Base-by-base conservation (phyloP, 2,113 vertebrate genomes). In the Chionodraco myersi region DNA sequence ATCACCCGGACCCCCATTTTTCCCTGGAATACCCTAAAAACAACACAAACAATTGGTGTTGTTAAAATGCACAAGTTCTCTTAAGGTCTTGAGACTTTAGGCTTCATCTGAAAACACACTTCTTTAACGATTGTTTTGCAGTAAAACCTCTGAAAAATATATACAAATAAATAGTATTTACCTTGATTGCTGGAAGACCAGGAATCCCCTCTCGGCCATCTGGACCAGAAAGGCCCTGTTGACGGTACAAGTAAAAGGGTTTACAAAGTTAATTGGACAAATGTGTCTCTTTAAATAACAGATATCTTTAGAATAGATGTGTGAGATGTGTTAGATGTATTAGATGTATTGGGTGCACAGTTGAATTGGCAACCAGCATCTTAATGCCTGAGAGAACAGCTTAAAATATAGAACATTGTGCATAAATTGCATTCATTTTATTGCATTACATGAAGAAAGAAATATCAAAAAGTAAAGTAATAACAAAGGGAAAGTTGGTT, bases 131-230 rank as follows among this genome's bases (percentile, higher is more conserved):
- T 47, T 11, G 8, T 15, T 69, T 54, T 11, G 6, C 1, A 21
- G 30, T 52, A 16, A 54, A 26, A 26, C 26, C 26, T 26, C 26
- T 26, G 26, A 26, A 41, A 52, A 8, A 21, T 58, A 34, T 59
- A 5, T 5, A 16, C 2, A 0, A 51, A 44, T 7, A 54, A 1
- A 3, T 0, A 23, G 4, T 0, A 1, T 60, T 56, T 94, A 99
- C 98, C 95, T 96, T 98, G 79, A 94, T 84, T 54, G 93, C 97
- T 0, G 97, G 98, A 85, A 99, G 96, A 61, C 97, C 98, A 70
- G 98, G 98, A 26, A 99, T 99, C 65, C 98, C 98, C 34, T 98
- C 98, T 45, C 95, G 96, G 21, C 94, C 97, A 74, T 98, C 96
- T 0, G 98, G 94, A 82, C 96, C 98, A 21, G 96, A 90, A 79